phyloP scores from a whole-genome alignment of 2,797 vertebrate species.

The Microchirus variegatus region DNA sequence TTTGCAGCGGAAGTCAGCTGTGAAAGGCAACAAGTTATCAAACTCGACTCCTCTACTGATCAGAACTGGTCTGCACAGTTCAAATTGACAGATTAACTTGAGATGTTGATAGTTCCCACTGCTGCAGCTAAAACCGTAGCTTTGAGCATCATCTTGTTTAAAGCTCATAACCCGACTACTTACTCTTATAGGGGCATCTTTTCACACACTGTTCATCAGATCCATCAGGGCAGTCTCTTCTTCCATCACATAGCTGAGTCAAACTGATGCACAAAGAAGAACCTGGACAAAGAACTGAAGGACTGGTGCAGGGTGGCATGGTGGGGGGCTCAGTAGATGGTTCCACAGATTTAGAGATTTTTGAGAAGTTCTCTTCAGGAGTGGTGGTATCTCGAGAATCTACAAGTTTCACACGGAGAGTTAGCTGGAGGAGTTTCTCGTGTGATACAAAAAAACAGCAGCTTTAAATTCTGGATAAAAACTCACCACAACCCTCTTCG shows the following conservation, averaged over 20 bases:
- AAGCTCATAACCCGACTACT: not conserved
- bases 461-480: too few species aligned
- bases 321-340: conserved; percentile 1
- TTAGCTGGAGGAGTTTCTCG: not conserved
- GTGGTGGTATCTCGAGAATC: not conserved
- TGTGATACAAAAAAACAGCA: not conserved
- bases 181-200: conserved; percentile 78
- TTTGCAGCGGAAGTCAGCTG: conserved; percentile 74
- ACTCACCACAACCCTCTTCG: conserved; percentile 78
- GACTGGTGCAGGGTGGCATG: conserved; percentile 64
- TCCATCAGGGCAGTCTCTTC: conserved; percentile 84
- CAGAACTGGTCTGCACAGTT: too few species aligned
- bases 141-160: not conserved
- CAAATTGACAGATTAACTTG: too few species aligned
- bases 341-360: not conserved
- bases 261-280: conserved; percentile 76
- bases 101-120: too few species aligned
- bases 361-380: not conserved
- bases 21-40: too few species aligned
- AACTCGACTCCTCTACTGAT: too few species aligned
- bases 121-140: too few species aligned
- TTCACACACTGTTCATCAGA: conserved; percentile 84
- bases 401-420: conserved; percentile 37
- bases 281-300: conserved; percentile 76
- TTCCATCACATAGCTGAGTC: conserved; percentile 84